These are phyloP conservation scores for Anastrepha obliqua DNA, from an alignment of 1,140 invertebrate genomes.

Conservation along the genomic window DNA sequence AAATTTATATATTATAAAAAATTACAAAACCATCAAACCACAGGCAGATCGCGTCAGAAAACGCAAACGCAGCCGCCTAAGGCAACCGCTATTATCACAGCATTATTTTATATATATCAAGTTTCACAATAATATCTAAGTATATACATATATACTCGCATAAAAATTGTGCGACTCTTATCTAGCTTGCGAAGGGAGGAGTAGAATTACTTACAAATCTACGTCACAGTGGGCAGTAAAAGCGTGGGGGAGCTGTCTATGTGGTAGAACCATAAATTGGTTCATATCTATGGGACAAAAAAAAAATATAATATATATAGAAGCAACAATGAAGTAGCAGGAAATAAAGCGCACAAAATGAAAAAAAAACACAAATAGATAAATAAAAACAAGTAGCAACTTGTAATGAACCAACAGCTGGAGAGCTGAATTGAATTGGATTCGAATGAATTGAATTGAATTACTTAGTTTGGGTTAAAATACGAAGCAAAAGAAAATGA, in stretches of 20 bases:
- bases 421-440: no score
- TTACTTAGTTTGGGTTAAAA: no score
- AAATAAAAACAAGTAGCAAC: no score
- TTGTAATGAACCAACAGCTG: no score
- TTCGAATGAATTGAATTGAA: no score
- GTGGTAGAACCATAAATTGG: slow-evolving; percentile 13
- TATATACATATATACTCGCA: not conserved
- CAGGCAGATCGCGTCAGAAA: not conserved
- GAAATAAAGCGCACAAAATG: not conserved
- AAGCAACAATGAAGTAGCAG: not conserved
- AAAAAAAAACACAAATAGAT: not conserved
- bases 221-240: no score
- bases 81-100: not conserved
- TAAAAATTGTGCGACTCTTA: no score
- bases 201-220: no score
- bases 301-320: not conserved
- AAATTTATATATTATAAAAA: not conserved
- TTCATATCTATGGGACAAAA: not conserved
- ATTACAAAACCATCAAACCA: not conserved
- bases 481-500: no score
- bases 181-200: no score
- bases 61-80: not conserved
- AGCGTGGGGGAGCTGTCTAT: not conserved
- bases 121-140: not conserved
- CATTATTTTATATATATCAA: not conserved